Evolutionary conservation across 2,113 vertebrate genomes (phyloP), one percentile per base, ranked within the genome.

Genomic region (Oryzias woworae): DNA sequence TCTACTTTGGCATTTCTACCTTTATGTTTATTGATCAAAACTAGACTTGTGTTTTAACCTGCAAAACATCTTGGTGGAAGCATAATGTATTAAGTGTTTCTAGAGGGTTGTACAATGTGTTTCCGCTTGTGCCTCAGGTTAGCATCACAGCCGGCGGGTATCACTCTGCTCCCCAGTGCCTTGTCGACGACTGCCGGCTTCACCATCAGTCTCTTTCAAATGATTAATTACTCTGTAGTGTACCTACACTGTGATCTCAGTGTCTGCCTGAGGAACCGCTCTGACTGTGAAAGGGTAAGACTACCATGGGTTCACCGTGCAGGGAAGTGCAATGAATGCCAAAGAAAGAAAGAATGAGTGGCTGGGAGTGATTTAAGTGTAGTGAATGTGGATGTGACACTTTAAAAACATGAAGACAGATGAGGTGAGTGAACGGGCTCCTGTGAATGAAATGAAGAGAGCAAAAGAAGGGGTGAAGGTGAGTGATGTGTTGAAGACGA

Each of bases 131-230:
- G 28, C 68, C 57, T 71, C 31, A 74, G 81, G 73, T 82, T 83
- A 64, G 81, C 84, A 14, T 36, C 46, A 49, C 82, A 85, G 10
- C 89, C 89, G 69, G 66, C 58, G 0, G 86, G 90, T 77, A 88
- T 91, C 82, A 82, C 72, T 23, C 53, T 87, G 53, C 83, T 91
- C 77, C 85, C 84, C 56, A 84, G 69, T 6, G 52, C 68, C 16
- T 41, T 88, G 72, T 73, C 92, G 82, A 66, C 83, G 31, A 69
- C 64, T 56, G 76, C 86, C 72, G 89, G 87, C 81, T 90, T 92
- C 82, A 86, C 87, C 87, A 92, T 93, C 87, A 90, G 87, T 89
- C 92, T 92, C 70, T 92, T 93, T 83, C 91, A 92, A 85, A 92
- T 93, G 93, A 90, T 94, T 85, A 92, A 94, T 84, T 90, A 87